Percentiles rank a stretch among this genome's conserved stretches.
These are phyloP conservation scores for Mnemiopsis leidyi DNA, from an alignment of 37 sponge, comb jelly and placozoan species.

Conservation along the genomic window DNA sequence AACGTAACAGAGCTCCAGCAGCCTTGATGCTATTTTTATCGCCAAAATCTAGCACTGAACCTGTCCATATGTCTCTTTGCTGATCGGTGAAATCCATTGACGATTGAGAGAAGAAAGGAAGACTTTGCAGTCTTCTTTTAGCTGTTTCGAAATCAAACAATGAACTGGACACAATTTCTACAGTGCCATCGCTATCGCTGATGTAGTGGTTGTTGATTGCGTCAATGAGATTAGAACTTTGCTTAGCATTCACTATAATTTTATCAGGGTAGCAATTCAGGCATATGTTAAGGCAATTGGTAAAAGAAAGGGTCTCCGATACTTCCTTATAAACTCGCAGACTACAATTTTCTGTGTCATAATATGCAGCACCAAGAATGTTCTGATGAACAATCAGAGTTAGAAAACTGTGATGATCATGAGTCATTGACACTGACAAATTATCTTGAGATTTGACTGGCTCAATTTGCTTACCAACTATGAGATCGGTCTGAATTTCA, in stretches of 20 bases:
- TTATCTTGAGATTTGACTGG: not conserved
- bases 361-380: conserved; percentile 29
- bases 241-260: conserved; percentile 19
- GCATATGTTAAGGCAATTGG: not conserved
- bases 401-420: conserved; percentile 38
- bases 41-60: conserved; percentile 33
- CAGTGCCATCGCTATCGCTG: not conserved
- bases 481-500: too few species aligned
- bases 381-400: not conserved
- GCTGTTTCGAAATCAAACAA: conserved; percentile 34
- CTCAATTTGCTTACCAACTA: too few species aligned
- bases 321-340: conserved; percentile 32
- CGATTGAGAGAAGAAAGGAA: not conserved
- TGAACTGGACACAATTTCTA: conserved; percentile 7
- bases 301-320: not conserved
- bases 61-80: conserved; percentile 40
- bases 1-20: conserved; percentile 85
- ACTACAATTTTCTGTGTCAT: conserved; percentile 47
- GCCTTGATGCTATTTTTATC: conserved; percentile 55
- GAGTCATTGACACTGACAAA: not conserved
- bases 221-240: not conserved
- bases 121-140: conserved; percentile 1
- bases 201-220: not conserved
- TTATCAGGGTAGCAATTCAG: conserved; percentile 30
- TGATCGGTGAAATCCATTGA: not conserved